Base-by-base conservation (phyloP, 2,113 vertebrate species). In the Ondatra zibethicus region DNA sequence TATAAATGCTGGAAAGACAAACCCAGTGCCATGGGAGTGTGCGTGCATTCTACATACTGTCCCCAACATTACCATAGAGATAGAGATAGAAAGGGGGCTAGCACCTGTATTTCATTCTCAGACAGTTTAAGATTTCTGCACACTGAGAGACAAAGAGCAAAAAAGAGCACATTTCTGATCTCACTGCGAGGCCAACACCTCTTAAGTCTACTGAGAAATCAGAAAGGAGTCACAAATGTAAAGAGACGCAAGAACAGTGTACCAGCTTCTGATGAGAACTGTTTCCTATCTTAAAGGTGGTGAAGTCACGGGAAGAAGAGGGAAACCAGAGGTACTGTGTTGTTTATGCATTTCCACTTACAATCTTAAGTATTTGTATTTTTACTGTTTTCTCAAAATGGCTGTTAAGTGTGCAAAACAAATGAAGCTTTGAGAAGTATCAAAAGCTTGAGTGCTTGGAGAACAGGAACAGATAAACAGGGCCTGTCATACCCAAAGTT, bases 41-140 rank as follows among this genome's bases (percentile, higher is more conserved):
- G 21, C 52, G 80, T 61, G 21, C 52, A 88, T 73, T 97, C 50
- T 93, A 89, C 88, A 92, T 92, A 36, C 2, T 73, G 47, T 75
- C 93, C 76, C 66, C 76, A 33, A 82, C 72, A 96, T 96, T 98
- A 97, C 31, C 76, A 91, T 86, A 93, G 94, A 97, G 70, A 95
- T 66, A 96, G 29, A 96, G 95, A 97, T 33, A 98, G 36, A 97
- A 97, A 98, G 86, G 72, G 96, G 97, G 17, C 16, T 31, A 70
- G 78, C 87, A n/a, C 89, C 90, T 97, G 8, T 87, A 96, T 93
- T 97, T 96, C 70, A 72, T 89, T n/a, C 94, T 96, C 78, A 95
- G 90, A 94, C 6, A 96, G 93, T 87, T 97, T 63, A 5, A 55
- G 85, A 61, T 97, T 97, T 96, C 85, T 94, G 25, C 61, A 76